These are phyloP conservation scores for Henricia sp. DNA, from an alignment of 53 echinoderm and acorn worm genomes.

Conservation along the genomic window DNA sequence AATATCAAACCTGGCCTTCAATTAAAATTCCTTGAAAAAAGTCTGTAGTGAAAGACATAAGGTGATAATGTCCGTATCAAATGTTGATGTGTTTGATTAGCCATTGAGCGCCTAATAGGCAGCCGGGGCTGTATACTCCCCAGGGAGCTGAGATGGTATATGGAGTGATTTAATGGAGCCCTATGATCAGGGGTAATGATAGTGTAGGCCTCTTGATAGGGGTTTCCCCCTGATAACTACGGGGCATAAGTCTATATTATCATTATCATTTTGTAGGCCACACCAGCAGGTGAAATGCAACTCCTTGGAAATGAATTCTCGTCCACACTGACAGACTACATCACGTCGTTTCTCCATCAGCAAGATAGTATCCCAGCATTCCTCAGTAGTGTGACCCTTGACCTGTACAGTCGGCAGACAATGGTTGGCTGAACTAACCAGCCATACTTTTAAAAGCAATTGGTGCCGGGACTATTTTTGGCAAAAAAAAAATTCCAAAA, in stretches of 20 bases:
- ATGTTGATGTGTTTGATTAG: no score
- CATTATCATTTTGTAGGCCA: conserved; percentile 60
- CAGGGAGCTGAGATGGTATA: no score
- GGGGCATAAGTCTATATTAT: neutral
- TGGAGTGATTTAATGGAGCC: no score
- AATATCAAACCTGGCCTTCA: no score
- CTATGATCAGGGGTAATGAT: no score
- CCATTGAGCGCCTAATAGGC: no score
- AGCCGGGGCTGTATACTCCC: no score
- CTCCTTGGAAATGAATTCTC: conserved; percentile 89
- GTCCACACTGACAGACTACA: conserved; percentile 81
- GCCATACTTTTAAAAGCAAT: neutral
- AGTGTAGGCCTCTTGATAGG: no score
- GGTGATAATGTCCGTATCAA: neutral
- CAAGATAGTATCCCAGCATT: conserved; percentile 98
- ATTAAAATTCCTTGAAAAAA: no score
- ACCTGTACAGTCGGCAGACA: conserved; percentile 93
- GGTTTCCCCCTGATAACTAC: neutral
- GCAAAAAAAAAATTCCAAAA: no score
- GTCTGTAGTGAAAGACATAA: no score
- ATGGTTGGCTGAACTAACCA: conserved; percentile 44
- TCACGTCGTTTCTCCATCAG: conserved; percentile 75
- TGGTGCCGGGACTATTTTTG: no score
- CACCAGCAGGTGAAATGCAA: conserved; percentile 84
- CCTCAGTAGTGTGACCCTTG: conserved; percentile 95